Percentiles rank a stretch among this genome's conserved stretches.
Evolutionary conservation across 2,888 invertebrate genomes (phyloP).

Genomic region (Deroplatys truncata): DNA sequence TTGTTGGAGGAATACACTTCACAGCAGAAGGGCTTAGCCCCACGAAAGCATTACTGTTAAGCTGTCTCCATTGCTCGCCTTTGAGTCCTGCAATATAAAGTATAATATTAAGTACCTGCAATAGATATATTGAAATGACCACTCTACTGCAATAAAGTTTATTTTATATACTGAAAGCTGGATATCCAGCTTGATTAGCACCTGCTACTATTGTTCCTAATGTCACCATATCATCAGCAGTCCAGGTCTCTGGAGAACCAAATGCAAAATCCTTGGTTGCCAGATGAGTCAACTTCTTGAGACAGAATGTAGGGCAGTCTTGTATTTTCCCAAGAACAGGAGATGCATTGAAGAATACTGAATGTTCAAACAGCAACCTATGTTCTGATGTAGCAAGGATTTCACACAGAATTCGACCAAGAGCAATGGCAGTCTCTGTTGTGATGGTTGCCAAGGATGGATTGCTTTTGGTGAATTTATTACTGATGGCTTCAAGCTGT

Average conservation of each 20-base stretch:
- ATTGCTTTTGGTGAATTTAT: not conserved
- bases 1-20: conserved; percentile 17
- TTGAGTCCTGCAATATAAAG: not conserved
- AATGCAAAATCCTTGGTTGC: conserved; percentile 27
- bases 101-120: not conserved
- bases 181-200: not conserved
- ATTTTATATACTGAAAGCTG: too few species aligned
- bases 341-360: conserved; percentile 10
- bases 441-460: not conserved
- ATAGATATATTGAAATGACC: too few species aligned
- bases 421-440: conserved; percentile 12
- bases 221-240: conserved; percentile 31
- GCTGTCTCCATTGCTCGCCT: not conserved
- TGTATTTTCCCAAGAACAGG: conserved; percentile 24
- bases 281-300: conserved; percentile 23
- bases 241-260: conserved; percentile 30
- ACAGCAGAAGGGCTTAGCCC: conserved; percentile 21
- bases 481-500: not conserved
- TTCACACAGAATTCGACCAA: conserved; percentile 24
- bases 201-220: conserved; percentile 33
- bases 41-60: conserved; percentile 3
- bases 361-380: not conserved
- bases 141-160: too few species aligned
- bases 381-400: not conserved
- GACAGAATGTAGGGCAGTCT: conserved; percentile 28